Conservation (phyloP, 1,140 invertebrate genomes). For the Platorchestia sp. region DNA sequence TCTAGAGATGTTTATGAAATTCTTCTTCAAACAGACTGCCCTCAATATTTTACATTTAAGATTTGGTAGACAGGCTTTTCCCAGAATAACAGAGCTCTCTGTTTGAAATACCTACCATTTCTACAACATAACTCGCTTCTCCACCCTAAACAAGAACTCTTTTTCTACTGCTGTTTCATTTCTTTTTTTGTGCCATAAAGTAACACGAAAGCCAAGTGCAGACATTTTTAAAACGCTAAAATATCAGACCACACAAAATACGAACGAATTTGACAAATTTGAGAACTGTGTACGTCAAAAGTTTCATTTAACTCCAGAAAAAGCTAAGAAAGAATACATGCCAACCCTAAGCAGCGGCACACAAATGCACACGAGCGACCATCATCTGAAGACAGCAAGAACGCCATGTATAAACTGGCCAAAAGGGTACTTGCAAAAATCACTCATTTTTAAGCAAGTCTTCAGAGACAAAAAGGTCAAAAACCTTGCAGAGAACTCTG, state of each 20-base stretch:
- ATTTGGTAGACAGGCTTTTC: background rate
- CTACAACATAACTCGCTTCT: background rate
- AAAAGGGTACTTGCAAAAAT: too few relatives aligned
- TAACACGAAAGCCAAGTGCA: background rate
- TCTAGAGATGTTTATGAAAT: background rate
- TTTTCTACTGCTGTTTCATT: background rate
- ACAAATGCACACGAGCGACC: too few relatives aligned
- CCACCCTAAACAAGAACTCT: background rate
- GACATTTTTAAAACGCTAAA: background rate
- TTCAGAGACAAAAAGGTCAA: too few relatives aligned
- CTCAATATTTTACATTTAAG: background rate
- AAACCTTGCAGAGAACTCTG: too few relatives aligned
- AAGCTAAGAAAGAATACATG: background rate
- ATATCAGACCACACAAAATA: background rate
- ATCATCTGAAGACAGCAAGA: too few relatives aligned
- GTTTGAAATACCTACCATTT: background rate
- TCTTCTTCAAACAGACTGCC: background rate
- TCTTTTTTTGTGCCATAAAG: background rate
- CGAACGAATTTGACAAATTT: background rate
- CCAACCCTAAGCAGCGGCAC: too few relatives aligned
- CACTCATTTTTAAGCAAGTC: too few relatives aligned
- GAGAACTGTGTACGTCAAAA: background rate
- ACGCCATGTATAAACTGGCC: too few relatives aligned
- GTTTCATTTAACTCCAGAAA: background rate
- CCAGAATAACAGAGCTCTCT: background rate